phyloP scores from a whole-genome alignment of 2,797 vertebrate species.

The Sternarchorhynchus goeldii region DNA sequence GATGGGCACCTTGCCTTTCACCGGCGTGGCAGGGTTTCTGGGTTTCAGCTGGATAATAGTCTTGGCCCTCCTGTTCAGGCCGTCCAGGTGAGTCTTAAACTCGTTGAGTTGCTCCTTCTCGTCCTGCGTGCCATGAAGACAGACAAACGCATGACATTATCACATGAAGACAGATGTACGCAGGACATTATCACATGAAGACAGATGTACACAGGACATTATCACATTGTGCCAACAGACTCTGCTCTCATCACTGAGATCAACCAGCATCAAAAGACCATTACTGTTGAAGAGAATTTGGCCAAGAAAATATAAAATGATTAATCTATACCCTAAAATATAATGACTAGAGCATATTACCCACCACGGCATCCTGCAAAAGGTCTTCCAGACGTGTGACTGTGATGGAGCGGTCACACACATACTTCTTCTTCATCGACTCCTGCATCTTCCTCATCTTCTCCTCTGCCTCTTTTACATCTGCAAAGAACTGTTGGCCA shows the following conservation, averaged over 20 bases:
- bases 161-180: no score
- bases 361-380: constrained; percentile 85
- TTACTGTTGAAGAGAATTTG: not conserved
- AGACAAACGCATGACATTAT: not conserved
- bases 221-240: not conserved
- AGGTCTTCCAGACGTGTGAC: constrained; percentile 91
- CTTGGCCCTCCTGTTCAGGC: constrained; percentile 83
- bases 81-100: constrained; percentile 81
- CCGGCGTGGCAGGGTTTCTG: constrained; percentile 72
- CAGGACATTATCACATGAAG: no score
- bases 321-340: not conserved
- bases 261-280: not conserved
- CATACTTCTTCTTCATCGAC: constrained; percentile 86
- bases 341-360: constrained; percentile 32
- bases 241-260: not conserved
- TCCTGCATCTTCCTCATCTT: constrained; percentile 85
- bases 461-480: constrained; percentile 85
- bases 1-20: constrained; percentile 75
- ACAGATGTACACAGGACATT: no score
- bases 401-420: constrained; percentile 85
- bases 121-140: constrained; percentile 71
- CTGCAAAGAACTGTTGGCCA: constrained; percentile 81
- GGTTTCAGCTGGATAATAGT: constrained; percentile 87
- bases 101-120: constrained; percentile 87
- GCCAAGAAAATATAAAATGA: not conserved